Percentiles rank a stretch among this genome's conserved stretches.
Evolutionary conservation across 2,888 invertebrate genomes (phyloP).

Genomic region (Stenolophus ochropezus): DNA sequence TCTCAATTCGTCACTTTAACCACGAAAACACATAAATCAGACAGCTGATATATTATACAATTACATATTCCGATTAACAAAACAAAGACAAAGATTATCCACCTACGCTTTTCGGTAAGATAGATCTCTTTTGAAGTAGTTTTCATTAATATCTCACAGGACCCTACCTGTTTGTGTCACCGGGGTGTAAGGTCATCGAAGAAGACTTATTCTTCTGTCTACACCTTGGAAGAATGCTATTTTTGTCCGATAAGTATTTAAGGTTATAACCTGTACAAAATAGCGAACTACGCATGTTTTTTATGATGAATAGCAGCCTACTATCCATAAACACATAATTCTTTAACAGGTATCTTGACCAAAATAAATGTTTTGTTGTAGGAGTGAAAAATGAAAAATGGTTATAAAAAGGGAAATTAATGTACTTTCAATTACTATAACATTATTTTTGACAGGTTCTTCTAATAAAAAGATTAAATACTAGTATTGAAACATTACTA

Average conservation of each 20-base stretch:
- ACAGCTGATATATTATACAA: background rate
- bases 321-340: constrained; percentile 46
- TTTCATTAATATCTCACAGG: background rate
- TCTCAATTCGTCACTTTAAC: constrained; percentile 6
- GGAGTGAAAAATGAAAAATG: constrained; percentile 8
- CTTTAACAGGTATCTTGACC: constrained; percentile 10
- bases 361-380: constrained; percentile 1
- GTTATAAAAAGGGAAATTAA: background rate
- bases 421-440: background rate
- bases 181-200: background rate
- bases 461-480: background rate
- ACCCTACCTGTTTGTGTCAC: background rate
- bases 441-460: background rate
- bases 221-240: constrained; percentile 39
- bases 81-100: background rate
- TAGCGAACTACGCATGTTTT: no score
- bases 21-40: background rate
- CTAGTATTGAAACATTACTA: background rate
- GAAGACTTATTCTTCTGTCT: constrained; percentile 20
- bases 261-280: background rate
- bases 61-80: background rate
- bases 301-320: constrained; percentile 19
- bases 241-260: constrained; percentile 46
- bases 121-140: background rate
- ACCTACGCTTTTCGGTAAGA: background rate